Evolutionary conservation across 2,888 invertebrate species (phyloP).

Genomic region (Trichacis sp.): DNA sequence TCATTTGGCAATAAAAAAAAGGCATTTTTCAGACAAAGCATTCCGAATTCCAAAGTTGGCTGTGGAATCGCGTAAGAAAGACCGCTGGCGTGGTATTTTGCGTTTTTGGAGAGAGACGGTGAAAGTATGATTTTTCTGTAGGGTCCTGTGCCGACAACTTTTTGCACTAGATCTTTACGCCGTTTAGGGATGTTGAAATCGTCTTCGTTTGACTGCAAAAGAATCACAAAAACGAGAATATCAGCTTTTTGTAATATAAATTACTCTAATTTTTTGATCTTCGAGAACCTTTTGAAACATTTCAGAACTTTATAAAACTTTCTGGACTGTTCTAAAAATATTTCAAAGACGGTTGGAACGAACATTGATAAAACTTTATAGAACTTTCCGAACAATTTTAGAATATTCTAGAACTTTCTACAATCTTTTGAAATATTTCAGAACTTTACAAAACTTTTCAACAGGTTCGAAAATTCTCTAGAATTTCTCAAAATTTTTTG

Average conservation of each 20-base stretch:
- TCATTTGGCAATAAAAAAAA: constrained; percentile 75
- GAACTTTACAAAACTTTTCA: too few relatives aligned
- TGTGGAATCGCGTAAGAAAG: constrained; percentile 89
- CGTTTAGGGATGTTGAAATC: constrained; percentile 74
- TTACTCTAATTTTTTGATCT: background rate
- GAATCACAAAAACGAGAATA: background rate
- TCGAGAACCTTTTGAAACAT: too few relatives aligned
- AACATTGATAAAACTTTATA: background rate
- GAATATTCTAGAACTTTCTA: too few relatives aligned
- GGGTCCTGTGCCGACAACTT: constrained; percentile 73
- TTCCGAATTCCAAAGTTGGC: constrained; percentile 90
- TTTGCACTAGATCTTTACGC: constrained; percentile 74
- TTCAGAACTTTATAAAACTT: too few relatives aligned
- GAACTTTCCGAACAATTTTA: too few relatives aligned
- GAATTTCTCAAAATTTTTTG: too few relatives aligned
- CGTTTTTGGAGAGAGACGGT: constrained; percentile 71
- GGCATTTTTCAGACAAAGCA: constrained; percentile 89
- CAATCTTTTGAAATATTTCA: too few relatives aligned
- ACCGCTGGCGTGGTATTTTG: constrained; percentile 73
- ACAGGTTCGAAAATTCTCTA: too few relatives aligned
- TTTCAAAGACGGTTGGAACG: too few relatives aligned
- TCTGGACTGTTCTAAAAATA: background rate
- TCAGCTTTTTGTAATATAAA: background rate
- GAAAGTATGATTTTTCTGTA: constrained; percentile 76
- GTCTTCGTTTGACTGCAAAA: constrained; percentile 73